Base-by-base conservation (phyloP, 2,797 vertebrate species). In the Bufotes viridis region DNA sequence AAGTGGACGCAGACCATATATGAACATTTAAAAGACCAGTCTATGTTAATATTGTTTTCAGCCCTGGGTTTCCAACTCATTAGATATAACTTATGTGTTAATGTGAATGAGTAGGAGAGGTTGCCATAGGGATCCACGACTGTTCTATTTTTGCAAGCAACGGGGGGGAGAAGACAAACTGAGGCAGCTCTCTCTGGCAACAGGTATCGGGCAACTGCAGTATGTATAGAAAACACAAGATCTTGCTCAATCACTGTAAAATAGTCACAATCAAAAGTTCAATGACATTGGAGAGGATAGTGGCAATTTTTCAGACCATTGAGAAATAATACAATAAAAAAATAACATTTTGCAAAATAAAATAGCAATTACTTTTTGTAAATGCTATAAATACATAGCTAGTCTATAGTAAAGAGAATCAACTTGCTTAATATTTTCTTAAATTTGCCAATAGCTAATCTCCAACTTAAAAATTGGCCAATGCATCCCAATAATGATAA, bases 101-200 rank as follows among this genome's bases (percentile, higher is more conserved):
- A 63, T 65, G 9, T 61, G 24, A 80, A 61, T 11, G n/a, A 65
- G 74, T 78, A 78, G 81, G 60, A 70, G 81, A 57, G 65, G 67
- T 83, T 72, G 67, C 51, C 51, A 84, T 84, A 84, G 79, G 79
- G 42, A 81, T 65, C 29, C 79, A 81, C 65, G 79, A 81, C 22
- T 81, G 29, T 60, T 61, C 78, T 51, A 34, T 42, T 81, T 65
- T 65, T 49, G 51, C n/a, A 78, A 78, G 22, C 51, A 24, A 78
- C n/a, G 13, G 51, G 74, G 12, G 29, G 22, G 49, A 24, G n/a
- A 24, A 78, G n/a, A 10, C 74, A 55, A 53, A 22, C 22, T n/a
- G 42, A 7, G 72, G 18, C 72, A 75, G 74, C 22, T 51, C 7
- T 74, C 49, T n/a, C 49, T 51, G 20, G 20, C 42, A 78, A 78